Conservation (phyloP, 2,797 vertebrate genomes). For the Eulemur rubriventer region DNA sequence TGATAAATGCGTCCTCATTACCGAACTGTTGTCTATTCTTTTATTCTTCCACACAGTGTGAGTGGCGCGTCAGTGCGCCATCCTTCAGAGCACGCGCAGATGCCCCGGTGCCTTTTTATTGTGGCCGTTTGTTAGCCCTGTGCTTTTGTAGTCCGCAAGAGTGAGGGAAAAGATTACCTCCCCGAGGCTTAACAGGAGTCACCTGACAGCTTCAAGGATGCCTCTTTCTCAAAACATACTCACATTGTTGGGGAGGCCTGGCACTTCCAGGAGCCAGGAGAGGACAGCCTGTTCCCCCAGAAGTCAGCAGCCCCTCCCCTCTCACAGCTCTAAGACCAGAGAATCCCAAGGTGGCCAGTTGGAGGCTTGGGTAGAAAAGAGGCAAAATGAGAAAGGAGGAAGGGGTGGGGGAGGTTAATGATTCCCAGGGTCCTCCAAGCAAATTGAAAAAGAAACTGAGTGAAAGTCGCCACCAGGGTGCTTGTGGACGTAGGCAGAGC, state of each 20-base stretch:
- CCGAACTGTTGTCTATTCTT: not conserved
- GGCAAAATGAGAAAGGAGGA: not conserved
- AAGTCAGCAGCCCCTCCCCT: not conserved
- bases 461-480: not conserved
- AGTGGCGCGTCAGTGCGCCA: not conserved
- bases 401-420: not conserved
- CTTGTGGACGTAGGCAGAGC: not conserved
- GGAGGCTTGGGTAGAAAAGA: not conserved
- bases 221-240: not conserved
- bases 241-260: not conserved
- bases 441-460: not conserved
- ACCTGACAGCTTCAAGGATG: not conserved
- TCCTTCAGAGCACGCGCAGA: not conserved
- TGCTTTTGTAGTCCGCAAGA: slow-evolving; percentile 1
- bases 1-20: slow-evolving; percentile 6
- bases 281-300: not conserved
- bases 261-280: not conserved
- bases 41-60: not conserved
- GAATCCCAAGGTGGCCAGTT: not conserved
- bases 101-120: not conserved
- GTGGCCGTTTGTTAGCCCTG: not conserved
- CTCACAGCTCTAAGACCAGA: not conserved
- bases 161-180: not conserved
- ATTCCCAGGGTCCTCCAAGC: not conserved
- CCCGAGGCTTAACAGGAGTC: not conserved